Evolutionary conservation across 2,113 vertebrate genomes (phyloP).

Genomic region (Hiodon tergisus): DNA sequence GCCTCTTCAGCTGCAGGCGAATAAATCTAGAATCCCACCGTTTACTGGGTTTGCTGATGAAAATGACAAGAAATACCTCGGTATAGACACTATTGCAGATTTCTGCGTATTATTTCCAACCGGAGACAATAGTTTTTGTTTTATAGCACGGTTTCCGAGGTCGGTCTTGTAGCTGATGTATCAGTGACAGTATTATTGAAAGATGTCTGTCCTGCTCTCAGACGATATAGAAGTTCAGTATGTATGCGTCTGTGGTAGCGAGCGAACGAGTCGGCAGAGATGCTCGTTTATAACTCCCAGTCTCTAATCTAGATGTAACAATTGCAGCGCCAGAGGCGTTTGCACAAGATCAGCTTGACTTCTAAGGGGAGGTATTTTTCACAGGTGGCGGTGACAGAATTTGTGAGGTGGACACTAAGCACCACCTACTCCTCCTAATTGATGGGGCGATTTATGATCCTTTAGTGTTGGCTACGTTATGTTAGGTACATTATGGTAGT

Average conservation of each 20-base stretch:
- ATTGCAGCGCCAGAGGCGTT: neutral
- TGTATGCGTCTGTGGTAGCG: neutral
- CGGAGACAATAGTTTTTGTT: neutral
- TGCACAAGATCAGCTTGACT: neutral
- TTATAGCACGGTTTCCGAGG: neutral
- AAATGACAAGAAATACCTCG: neutral
- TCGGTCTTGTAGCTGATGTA: neutral
- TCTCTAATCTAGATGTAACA: neutral
- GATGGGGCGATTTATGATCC: no score
- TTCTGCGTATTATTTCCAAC: neutral
- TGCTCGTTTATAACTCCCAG: constrained; percentile 11
- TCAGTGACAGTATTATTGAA: neutral
- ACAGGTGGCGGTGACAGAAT: constrained; percentile 18
- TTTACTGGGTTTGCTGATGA: neutral
- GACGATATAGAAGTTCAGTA: constrained; percentile 8
- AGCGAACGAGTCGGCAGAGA: constrained; percentile 1
- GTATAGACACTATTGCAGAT: neutral
- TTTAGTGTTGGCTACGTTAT: no score
- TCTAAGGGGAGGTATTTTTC: neutral
- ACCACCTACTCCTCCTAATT: neutral
- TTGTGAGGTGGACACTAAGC: neutral
- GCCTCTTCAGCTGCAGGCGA: neutral
- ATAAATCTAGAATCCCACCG: neutral
- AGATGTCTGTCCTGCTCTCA: constrained; percentile 1
- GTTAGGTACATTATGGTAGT: no score